Evolutionary conservation across 2,888 invertebrate species (phyloP).

Genomic region (Lathronympha strigana): DNA sequence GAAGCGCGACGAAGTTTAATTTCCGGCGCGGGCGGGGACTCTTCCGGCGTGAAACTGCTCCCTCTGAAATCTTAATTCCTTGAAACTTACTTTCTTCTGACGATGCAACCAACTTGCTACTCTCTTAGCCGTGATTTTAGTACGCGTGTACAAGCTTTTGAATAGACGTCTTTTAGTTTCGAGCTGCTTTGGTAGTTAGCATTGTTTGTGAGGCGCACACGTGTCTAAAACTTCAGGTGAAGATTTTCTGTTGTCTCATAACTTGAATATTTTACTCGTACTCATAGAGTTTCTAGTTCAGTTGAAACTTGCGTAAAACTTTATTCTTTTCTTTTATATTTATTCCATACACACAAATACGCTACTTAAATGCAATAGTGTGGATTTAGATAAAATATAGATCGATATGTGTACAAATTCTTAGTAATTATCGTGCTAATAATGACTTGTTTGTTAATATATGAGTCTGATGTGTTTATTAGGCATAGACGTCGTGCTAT

Average conservation of each 20-base stretch:
- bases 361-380: too few relatives aligned
- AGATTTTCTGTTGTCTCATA: slow-evolving; percentile 13
- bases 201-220: slow-evolving; percentile 24
- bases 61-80: slow-evolving; percentile 69
- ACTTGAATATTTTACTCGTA: not conserved
- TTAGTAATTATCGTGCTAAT: too few relatives aligned
- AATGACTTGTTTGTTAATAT: too few relatives aligned
- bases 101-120: slow-evolving; percentile 42
- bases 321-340: not conserved
- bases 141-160: slow-evolving; percentile 18
- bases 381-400: too few relatives aligned
- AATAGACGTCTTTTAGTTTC: slow-evolving; percentile 31
- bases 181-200: slow-evolving; percentile 31
- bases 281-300: not conserved
- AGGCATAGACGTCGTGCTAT: too few relatives aligned
- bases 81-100: slow-evolving; percentile 58
- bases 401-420: too few relatives aligned
- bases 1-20: slow-evolving; percentile 75
- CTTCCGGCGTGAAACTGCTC: slow-evolving; percentile 66
- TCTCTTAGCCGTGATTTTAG: slow-evolving; percentile 29
- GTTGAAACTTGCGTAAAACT: not conserved
- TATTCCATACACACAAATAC: not conserved
- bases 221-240: slow-evolving; percentile 21
- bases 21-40: slow-evolving; percentile 66
- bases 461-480: too few relatives aligned